A percentile compares a stretch with the other conserved stretches of the same genome.
phyloP scores from a whole-genome alignment of 2,113 vertebrate species.

The Lichenostomus cassidix region DNA sequence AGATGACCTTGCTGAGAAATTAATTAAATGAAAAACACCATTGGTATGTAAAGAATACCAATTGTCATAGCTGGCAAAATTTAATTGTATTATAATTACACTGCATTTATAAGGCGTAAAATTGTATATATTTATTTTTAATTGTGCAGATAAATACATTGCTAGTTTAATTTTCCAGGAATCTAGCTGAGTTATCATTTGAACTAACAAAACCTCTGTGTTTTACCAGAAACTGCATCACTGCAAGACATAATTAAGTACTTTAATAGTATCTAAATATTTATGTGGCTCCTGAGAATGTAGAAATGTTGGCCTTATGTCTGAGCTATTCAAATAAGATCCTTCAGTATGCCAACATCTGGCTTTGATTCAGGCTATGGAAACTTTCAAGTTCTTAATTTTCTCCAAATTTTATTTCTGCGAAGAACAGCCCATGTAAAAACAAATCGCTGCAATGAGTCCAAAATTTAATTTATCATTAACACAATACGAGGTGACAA shows the following conservation, averaged over 20 bases:
- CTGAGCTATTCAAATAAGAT: background rate
- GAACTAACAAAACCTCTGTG: background rate
- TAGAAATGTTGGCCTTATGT: background rate
- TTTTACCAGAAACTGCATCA: background rate
- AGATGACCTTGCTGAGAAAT: background rate
- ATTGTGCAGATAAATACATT: background rate
- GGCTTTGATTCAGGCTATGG: background rate
- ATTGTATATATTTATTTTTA: background rate
- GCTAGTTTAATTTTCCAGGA: background rate
- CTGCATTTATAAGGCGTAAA: background rate
- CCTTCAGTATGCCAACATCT: background rate
- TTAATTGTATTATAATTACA: background rate
- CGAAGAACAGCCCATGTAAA: background rate
- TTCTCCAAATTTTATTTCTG: background rate
- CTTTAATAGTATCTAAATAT: background rate
- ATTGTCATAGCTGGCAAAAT: background rate
- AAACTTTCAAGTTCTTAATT: background rate
- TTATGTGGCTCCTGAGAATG: background rate
- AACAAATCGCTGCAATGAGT: background rate
- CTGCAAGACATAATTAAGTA: background rate
- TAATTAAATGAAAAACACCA: background rate
- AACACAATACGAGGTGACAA: background rate
- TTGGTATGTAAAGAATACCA: fast-evolving
- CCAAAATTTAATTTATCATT: background rate
- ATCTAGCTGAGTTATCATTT: background rate